Conservation (phyloP, 2,113 vertebrate species). For the Gopherus flavomarginatus region DNA sequence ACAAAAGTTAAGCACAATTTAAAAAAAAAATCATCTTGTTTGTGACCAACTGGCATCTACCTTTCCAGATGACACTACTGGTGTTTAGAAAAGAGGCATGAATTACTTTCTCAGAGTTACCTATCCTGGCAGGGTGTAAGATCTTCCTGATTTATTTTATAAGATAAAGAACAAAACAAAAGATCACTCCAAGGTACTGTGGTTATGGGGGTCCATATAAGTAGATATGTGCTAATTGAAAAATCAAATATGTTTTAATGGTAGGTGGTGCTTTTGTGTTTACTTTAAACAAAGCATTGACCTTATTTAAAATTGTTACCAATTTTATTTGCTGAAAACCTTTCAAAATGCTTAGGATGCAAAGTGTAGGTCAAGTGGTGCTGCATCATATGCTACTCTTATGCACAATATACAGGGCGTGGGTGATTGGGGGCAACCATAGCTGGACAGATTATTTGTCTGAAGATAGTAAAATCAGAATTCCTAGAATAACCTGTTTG, state of each 20-base stretch:
- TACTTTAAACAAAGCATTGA: conserved; percentile 44
- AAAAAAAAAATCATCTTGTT: conserved; percentile 22
- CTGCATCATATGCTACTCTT: background rate
- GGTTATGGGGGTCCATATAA: background rate
- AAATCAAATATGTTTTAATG: conserved; percentile 7
- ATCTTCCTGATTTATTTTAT: background rate
- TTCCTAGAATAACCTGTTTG: conserved; percentile 81
- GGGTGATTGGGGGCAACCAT: background rate
- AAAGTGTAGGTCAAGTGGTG: background rate
- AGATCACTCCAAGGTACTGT: background rate
- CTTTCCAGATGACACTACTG: conserved; percentile 37
- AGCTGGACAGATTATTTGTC: conserved; percentile 50
- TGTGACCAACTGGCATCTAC: conserved; percentile 37
- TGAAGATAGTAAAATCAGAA: conserved; percentile 64
- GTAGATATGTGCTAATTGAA: background rate
- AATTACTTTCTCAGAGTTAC: background rate
- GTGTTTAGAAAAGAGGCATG: conserved; percentile 16
- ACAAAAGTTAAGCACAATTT: background rate
- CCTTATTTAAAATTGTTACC: conserved; percentile 40
- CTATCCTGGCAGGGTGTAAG: background rate
- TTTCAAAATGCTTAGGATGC: conserved; percentile 20
- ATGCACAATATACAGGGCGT: background rate
- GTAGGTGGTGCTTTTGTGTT: conserved; percentile 32
- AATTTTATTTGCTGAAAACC: conserved; percentile 8
- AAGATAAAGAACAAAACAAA: background rate